Conservation (phyloP, 2,888 invertebrate genomes). For the Schizaphis graminum region DNA sequence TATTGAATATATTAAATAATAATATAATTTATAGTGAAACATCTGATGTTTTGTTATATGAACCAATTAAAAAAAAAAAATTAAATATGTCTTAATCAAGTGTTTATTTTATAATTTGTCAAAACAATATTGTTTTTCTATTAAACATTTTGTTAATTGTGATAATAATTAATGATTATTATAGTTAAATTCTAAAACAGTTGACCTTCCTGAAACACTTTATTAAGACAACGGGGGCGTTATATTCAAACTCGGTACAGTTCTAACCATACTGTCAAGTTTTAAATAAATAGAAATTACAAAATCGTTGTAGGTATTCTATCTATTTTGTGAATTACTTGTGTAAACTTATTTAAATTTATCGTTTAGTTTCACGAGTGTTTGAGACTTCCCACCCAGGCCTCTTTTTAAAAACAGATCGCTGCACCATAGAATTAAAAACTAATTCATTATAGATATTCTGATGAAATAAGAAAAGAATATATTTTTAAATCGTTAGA, state of each 20-base stretch:
- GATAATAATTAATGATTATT: neutral
- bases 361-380: neutral
- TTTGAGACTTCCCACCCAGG: fast-evolving
- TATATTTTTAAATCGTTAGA: no score
- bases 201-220: neutral
- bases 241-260: neutral
- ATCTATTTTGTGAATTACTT: neutral
- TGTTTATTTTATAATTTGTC: neutral
- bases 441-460: neutral
- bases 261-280: neutral
- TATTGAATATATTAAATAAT: no score
- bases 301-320: neutral
- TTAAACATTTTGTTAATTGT: no score
- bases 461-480: neutral
- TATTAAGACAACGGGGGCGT: no score
- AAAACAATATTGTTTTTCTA: neutral
- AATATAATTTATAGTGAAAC: no score
- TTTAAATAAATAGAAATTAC: neutral
- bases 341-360: no score
- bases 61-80: no score
- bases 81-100: neutral
- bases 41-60: no score
- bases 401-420: neutral
- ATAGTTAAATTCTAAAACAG: neutral
- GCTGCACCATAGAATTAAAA: neutral